These are phyloP conservation scores for Oreochromis mossambicus DNA, from an alignment of 2,797 vertebrate species.

Conservation along the genomic window DNA sequence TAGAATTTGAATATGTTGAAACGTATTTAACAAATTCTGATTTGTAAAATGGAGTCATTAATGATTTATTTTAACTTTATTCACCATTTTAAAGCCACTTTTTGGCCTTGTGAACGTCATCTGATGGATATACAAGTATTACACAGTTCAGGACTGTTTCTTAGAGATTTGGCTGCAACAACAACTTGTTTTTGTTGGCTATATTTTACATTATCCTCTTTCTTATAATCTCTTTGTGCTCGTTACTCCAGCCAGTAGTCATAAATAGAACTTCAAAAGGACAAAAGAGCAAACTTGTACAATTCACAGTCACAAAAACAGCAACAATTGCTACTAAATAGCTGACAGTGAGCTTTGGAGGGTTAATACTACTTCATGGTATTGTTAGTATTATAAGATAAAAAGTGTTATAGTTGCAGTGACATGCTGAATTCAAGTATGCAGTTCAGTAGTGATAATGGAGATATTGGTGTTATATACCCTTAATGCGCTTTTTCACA, in stretches of 20 bases:
- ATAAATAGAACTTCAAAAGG: background rate
- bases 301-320: background rate
- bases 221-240: fast-evolving
- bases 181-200: background rate
- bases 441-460: background rate
- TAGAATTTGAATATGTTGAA: background rate
- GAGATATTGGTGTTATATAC: background rate
- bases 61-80: background rate
- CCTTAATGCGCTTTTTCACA: background rate
- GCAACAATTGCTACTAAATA: background rate
- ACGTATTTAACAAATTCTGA: background rate
- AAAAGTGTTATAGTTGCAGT: background rate
- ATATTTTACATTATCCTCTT: background rate
- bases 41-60: background rate
- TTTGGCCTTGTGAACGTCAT: background rate
- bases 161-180: background rate
- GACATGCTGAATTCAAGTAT: background rate
- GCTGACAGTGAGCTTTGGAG: background rate
- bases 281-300: background rate
- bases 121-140: background rate
- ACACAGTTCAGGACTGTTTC: background rate
- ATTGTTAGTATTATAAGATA: background rate
- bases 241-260: background rate
- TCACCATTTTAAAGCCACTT: background rate
- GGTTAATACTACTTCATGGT: background rate